Base-by-base conservation (phyloP, 2,797 vertebrate species). In the Microctenopoma stevenorrisi region DNA sequence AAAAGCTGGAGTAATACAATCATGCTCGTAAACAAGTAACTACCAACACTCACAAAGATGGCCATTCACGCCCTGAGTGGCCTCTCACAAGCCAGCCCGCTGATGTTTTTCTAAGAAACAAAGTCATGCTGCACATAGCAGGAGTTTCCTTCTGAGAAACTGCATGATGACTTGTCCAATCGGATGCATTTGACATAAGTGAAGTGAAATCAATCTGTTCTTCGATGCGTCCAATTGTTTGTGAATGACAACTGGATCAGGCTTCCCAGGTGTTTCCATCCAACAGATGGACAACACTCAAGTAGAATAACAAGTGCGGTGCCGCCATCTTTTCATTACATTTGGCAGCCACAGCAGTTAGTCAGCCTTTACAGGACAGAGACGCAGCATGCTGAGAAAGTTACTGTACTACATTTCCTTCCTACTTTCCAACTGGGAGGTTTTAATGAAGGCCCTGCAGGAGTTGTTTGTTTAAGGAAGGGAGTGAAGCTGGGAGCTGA, bases 1-100 rank as follows among this genome's bases (percentile, higher is more conserved):
- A 55, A 73, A 71, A n/a, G 22, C 22, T 22, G 22, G 22, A 22
- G 67, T 72, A 85, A 87, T 76, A 78, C 78, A 87, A 88, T 88
- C 68, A 84, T 33, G 54, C 53, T 70, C 14, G 72, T 64, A 68
- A 88, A 78, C 56, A 64, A 76, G 51, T 57, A 33, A 77, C 82
- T 78, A 72, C 40, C 51, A 66, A 70, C 62, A 22, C 74, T 78
- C 59, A 88, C 86, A 92, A 88, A 85, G 84, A 76, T 68, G 48
- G 33, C 57, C 77, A 86, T 87, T 89, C 81, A 86, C 54, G 22
- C 63, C 8, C 47, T n/a, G 38, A 72, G 68, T 16, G 50, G 38
- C 28, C 2, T n/a, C 53, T 72, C 56, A 43, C 30, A 61, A 60
- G 66, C 38, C 30, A 14, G 18, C 38, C 44, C 2, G 10, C 38